Conservation (phyloP, 2,888 invertebrate species). For the Himalopsyche anomala region DNA sequence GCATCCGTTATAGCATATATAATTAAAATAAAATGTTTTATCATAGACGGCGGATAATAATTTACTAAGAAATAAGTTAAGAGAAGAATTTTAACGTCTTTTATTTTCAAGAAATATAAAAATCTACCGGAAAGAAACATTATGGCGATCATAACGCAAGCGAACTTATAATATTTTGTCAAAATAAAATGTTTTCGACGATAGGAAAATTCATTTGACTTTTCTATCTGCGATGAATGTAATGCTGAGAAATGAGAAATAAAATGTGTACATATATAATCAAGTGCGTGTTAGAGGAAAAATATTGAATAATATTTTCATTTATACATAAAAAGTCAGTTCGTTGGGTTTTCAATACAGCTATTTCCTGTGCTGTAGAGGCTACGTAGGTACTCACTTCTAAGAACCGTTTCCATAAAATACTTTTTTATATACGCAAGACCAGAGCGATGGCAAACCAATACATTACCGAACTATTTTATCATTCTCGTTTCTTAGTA, state of each 20-base stretch:
- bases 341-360: slow-evolving; percentile 31
- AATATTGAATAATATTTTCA: slow-evolving; percentile 30
- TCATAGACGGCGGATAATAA: no score
- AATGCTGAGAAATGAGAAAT: neutral
- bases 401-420: slow-evolving; percentile 44
- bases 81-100: no score
- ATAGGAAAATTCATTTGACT: neutral
- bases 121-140: no score
- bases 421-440: neutral
- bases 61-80: no score
- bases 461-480: neutral
- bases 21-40: no score
- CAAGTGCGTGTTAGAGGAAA: neutral
- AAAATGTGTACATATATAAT: neutral
- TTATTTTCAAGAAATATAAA: no score
- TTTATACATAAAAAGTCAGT: slow-evolving; percentile 18
- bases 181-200: no score
- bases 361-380: slow-evolving; percentile 17
- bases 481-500: no score
- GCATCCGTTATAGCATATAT: no score
- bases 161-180: no score
- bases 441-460: neutral
- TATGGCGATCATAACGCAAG: no score
- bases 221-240: neutral
- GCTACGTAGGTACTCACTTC: neutral